Conservation (phyloP, 2,888 invertebrate species). For the Troides helena region DNA sequence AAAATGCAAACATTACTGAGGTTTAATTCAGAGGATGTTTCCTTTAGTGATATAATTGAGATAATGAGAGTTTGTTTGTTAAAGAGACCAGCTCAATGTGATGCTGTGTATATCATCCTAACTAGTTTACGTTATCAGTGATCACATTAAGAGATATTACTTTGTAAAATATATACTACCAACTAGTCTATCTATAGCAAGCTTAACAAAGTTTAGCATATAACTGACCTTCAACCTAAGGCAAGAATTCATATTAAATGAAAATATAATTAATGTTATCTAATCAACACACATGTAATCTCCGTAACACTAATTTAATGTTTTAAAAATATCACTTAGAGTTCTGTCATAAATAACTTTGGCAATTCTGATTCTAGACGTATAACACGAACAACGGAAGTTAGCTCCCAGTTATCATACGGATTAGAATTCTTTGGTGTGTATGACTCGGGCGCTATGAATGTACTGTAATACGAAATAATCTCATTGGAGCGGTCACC, state of each 20-base stretch:
- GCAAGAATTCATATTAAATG: constrained; percentile 5
- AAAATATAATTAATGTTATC: neutral
- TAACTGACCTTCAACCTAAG: constrained; percentile 28
- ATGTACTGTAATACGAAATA: constrained; percentile 87
- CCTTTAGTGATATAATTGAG: too few relatives aligned
- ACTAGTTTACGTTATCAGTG: too few relatives aligned
- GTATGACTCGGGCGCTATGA: constrained; percentile 68
- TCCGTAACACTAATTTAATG: neutral
- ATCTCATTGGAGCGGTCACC: constrained; percentile 88
- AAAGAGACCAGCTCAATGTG: too few relatives aligned
- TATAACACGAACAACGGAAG: constrained; percentile 84
- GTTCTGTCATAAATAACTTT: constrained; percentile 81
- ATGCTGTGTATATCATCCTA: too few relatives aligned
- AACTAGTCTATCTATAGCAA: constrained; percentile 49
- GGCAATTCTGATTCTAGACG: constrained; percentile 86
- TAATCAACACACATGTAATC: constrained; percentile 23
- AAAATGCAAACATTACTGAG: too few relatives aligned
- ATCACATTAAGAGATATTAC: neutral
- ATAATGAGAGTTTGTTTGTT: too few relatives aligned
- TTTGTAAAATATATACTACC: constrained; percentile 30
- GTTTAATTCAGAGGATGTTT: too few relatives aligned
- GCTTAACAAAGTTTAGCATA: constrained; percentile 41
- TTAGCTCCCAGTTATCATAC: constrained; percentile 80
- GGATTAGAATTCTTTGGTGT: constrained; percentile 59
- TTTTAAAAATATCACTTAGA: constrained; percentile 38